Percentiles rank a stretch among this genome's conserved stretches.
These are phyloP conservation scores for Pemphredon lugubris DNA, from an alignment of 2,888 invertebrate species.

Conservation along the genomic window DNA sequence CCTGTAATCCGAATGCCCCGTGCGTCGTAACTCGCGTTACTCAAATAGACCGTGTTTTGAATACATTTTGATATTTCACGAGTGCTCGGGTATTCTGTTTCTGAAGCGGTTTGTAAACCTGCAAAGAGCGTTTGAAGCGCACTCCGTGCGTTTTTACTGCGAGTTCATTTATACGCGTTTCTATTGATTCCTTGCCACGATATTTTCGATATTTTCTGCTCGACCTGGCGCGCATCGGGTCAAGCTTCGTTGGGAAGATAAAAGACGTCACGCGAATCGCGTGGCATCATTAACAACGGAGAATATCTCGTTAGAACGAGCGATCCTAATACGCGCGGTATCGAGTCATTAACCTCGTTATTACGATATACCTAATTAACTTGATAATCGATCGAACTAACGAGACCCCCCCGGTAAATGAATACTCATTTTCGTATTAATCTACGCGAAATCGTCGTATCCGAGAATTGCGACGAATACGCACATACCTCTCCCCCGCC, in stretches of 20 bases:
- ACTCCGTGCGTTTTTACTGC: constrained; percentile 26
- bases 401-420: too few species aligned
- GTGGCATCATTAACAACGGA: constrained; percentile 2
- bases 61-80: constrained; percentile 9
- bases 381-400: too few species aligned
- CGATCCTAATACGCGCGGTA: too few species aligned
- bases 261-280: background rate
- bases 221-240: too few species aligned
- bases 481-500: background rate
- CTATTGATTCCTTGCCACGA: constrained; percentile 28
- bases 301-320: too few species aligned
- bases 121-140: constrained; percentile 14
- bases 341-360: too few species aligned
- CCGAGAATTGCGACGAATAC: constrained; percentile 18
- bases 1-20: constrained; percentile 23
- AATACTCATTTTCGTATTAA: too few species aligned
- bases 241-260: too few species aligned
- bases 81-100: constrained; percentile 3
- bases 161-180: constrained; percentile 19
- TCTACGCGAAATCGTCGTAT: constrained; percentile 8
- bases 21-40: constrained; percentile 30
- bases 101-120: constrained; percentile 21
- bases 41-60: constrained; percentile 26
- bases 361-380: too few species aligned
- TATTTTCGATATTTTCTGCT: constrained; percentile 15